Evolutionary conservation across 2,797 vertebrate genomes (phyloP).

Genomic region (Anableps anableps): DNA sequence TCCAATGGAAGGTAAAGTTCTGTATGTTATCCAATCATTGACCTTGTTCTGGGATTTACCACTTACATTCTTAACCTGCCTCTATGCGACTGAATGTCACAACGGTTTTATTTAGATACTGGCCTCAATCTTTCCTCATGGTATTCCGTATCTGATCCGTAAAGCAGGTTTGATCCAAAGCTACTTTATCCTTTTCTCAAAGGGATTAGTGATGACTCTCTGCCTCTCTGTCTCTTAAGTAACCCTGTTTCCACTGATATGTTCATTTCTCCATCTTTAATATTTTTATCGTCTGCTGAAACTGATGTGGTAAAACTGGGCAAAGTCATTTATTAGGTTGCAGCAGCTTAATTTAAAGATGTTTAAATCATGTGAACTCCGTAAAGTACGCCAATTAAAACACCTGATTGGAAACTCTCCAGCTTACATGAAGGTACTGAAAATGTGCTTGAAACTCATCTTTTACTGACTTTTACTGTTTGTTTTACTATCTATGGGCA

Average conservation of each 20-base stretch:
- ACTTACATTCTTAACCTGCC: neutral
- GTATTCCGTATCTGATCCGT: slow-evolving; percentile 19
- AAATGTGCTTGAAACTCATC: neutral
- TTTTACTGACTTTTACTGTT: neutral
- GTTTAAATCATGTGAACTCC: neutral
- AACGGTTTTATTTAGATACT: slow-evolving; percentile 23
- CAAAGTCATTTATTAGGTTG: neutral
- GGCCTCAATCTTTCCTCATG: slow-evolving; percentile 29
- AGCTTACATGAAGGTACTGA: neutral
- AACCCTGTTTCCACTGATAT: slow-evolving; percentile 17
- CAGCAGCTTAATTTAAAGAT: neutral
- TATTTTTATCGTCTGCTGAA: neutral
- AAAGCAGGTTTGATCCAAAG: slow-evolving; percentile 38
- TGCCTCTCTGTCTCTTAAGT: slow-evolving; percentile 31
- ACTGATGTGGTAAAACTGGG: neutral
- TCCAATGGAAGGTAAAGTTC: neutral
- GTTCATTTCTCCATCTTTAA: neutral
- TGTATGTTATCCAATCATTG: slow-evolving; percentile 8
- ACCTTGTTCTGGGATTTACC: slow-evolving; percentile 16
- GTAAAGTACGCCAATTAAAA: neutral
- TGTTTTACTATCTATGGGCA: neutral
- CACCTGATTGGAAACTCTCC: neutral
- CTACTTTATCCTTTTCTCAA: slow-evolving; percentile 48
- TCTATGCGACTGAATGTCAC: slow-evolving; percentile 23
- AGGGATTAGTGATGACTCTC: slow-evolving; percentile 57